A percentile compares a stretch with the other conserved stretches of the same genome.
Evolutionary conservation across 2,113 vertebrate genomes (phyloP).

Genomic region (Microtus oregoni): DNA sequence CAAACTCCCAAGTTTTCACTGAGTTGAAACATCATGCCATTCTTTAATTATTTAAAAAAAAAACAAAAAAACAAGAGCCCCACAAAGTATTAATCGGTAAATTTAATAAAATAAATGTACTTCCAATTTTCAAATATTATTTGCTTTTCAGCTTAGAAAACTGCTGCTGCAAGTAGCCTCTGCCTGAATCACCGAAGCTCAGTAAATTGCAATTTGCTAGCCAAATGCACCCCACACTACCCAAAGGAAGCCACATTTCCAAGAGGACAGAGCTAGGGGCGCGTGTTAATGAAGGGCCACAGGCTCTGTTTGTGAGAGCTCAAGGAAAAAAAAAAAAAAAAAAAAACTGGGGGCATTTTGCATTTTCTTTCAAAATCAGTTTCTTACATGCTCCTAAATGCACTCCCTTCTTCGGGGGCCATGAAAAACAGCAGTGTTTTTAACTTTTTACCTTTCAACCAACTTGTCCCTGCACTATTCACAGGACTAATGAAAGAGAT

Average conservation of each 20-base stretch:
- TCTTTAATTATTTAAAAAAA: not conserved
- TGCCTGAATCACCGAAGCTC: constrained; percentile 67
- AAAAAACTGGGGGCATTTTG: constrained; percentile 69
- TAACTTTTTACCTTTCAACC: constrained; percentile 83
- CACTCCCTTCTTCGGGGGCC: constrained; percentile 65
- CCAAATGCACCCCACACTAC: not conserved
- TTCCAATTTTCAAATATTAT: not conserved
- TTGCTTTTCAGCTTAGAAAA: constrained; percentile 65
- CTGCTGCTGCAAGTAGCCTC: constrained; percentile 75
- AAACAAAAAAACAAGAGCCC: not conserved
- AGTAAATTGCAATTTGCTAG: constrained; percentile 81
- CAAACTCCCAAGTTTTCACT: not conserved
- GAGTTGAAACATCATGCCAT: not conserved
- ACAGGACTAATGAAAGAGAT: constrained; percentile 76
- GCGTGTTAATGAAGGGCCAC: constrained; percentile 65
- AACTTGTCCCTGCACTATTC: constrained; percentile 75
- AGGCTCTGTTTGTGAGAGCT: constrained; percentile 61
- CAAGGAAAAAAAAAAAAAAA: constrained; percentile 80
- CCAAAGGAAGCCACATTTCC: constrained; percentile 77
- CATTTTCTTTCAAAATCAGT: constrained; percentile 69
- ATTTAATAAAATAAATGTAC: constrained; percentile 14
- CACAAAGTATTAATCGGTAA: constrained; percentile 42
- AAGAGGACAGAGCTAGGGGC: not conserved
- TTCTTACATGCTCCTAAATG: constrained; percentile 75
- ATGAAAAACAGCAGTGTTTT: constrained; percentile 71